Base-by-base conservation (phyloP, 1,140 invertebrate species). In the Halictus rubicundus region DNA sequence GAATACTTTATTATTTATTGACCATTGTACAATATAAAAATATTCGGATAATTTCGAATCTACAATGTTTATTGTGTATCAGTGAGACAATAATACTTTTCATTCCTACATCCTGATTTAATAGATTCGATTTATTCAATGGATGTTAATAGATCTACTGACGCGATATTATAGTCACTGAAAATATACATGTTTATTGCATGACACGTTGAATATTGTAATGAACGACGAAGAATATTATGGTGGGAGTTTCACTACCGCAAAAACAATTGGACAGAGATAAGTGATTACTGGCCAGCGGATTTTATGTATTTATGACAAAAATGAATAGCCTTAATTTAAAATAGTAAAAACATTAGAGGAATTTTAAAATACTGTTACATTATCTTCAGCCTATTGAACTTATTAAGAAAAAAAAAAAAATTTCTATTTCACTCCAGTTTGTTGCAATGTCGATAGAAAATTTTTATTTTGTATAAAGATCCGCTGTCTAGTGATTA, bases 11-110 rank as follows among this genome's bases (percentile, higher is more conserved):
- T 54, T 72, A 65, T 78, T 78, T 72, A 72, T 78, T 72, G 46
- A 72, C 42, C 25, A 78, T 78, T 78, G 60, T 72, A 72, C 68
- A 72, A 78, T 78, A 78, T 65, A 78, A 78, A 78, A 78, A 72
- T 78, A 78, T 72, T 65, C 54, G n/a, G 46, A 65, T 19, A 54
- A 78, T 78, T 64, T 78, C 46, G 54, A 49, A 57, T 64, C 76
- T 78, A 72, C 69, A 78, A 78, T 32, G 39, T 64, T 78, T 57
- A 32, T 14, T 78, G 37, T 25, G 23, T 25, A 52, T 71, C 46
- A 25, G n/a, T 70, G 37, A 70, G n/a, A 68, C 39, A 59, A 63
- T 52, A 63, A 63, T 78, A 78, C 42, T 52, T 63, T 63, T 16
- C n/a, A 5, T 49, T 4, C 64, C 42, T 14, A 78, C 49, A n/a